Conservation (phyloP, 2,797 vertebrate species). For the Apodemus agrarius region DNA sequence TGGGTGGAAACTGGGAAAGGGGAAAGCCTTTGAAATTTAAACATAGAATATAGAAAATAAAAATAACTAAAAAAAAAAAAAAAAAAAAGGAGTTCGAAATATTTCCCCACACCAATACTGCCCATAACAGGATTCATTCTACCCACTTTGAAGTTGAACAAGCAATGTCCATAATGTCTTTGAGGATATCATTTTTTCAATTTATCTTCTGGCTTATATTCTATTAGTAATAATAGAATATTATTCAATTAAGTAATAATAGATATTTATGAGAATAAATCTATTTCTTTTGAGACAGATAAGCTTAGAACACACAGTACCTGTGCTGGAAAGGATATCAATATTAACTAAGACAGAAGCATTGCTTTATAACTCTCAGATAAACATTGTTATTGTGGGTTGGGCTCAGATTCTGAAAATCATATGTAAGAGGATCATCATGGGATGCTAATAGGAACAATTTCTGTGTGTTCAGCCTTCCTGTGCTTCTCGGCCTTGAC, state of each 20-base stretch:
- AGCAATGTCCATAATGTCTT: neutral
- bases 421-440: neutral
- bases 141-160: neutral
- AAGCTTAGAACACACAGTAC: neutral
- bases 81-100: neutral
- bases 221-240: neutral
- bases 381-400: neutral
- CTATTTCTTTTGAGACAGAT: neutral
- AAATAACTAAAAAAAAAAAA: too few species aligned
- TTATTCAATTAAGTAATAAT: neutral
- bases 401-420: neutral
- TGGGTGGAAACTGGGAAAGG: too few species aligned
- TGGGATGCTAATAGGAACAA: neutral
- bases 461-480: neutral
- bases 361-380: neutral
- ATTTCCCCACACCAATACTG: neutral
- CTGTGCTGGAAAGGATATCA: neutral
- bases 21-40: too few species aligned
- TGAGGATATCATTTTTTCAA: neutral
- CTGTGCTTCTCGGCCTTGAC: neutral
- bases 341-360: neutral
- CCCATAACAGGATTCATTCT: neutral
- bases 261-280: neutral
- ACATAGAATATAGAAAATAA: too few species aligned
- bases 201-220: constrained; percentile 27